Evolutionary conservation across 2,797 vertebrate genomes (phyloP).

Genomic region (Arvicola amphibius): DNA sequence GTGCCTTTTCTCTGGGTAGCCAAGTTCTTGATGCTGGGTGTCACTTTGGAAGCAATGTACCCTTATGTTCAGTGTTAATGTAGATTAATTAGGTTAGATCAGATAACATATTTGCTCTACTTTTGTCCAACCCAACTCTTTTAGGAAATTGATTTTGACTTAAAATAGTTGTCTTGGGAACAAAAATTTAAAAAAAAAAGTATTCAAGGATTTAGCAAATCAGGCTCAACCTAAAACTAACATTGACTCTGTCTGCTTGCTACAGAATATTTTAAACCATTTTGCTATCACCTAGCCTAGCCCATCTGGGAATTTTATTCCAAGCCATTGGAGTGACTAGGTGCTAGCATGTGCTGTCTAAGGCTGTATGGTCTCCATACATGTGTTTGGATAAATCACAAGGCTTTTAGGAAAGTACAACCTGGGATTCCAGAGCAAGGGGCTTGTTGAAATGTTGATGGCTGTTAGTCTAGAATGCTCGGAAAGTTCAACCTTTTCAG

Average conservation of each 20-base stretch:
- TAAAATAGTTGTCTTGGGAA: neutral
- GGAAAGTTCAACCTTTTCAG: neutral
- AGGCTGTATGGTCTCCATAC: neutral
- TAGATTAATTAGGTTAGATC: neutral
- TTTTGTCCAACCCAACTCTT: neutral
- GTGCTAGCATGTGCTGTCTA: neutral
- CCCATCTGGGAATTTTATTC: neutral
- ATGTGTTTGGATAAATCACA: neutral
- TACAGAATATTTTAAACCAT: neutral
- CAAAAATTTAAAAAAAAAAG: neutral
- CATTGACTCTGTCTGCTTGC: neutral
- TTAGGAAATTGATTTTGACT: neutral
- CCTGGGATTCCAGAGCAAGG: neutral
- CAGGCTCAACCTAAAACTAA: neutral
- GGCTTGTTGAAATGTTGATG: neutral
- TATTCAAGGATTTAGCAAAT: constrained; percentile 1
- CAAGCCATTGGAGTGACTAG: neutral
- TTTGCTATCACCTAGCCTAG: neutral
- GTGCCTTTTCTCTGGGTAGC: neutral
- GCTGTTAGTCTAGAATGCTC: neutral
- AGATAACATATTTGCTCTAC: neutral
- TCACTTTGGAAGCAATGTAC: neutral
- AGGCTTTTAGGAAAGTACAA: neutral
- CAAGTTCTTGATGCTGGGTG: neutral
- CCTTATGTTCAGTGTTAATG: neutral